Base-by-base conservation (phyloP, 2,113 vertebrate genomes). In the Nettapus auritus region DNA sequence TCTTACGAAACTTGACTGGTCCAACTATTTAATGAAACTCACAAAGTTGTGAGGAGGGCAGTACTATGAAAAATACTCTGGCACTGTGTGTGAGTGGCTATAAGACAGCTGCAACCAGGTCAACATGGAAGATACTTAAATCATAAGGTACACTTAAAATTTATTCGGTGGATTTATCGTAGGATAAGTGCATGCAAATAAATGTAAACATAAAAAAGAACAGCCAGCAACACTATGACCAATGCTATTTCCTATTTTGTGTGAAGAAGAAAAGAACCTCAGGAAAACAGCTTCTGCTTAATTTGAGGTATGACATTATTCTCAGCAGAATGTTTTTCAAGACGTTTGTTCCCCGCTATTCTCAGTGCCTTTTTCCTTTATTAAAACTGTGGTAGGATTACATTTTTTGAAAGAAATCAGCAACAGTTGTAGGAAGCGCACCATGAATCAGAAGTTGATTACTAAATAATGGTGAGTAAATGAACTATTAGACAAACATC, bases 71-170 rank as follows among this genome's bases (percentile, higher is more conserved):
- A 82, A 55, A 40, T 17, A 80, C 12, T 16, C 26, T 42, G 16
- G n/a, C 11, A 48, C 16, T 0, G 0, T 36, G 50, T 70, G 6
- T 2, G 2, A 83, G 20, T 14, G 15, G 17, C 20, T n/a, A 29
- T 31, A 71, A 75, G 13, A 86, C 31, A 66, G 40, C 42, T 73
- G 42, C 34, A 71, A 62, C 22, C 17, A 67, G 55, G n/a, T 44
- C 28, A 44, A 28, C 10, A n/a, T 1, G 12, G 40, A 67, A 64
- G 31, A 50, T 52, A 82, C 50, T 66, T 67, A 34, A 7, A 55
- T 9, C 9, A 62, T 62, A 38, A 1, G 2, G 67, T 12, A n/a
- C 23, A 42, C 60, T 56, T 28, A 68, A 22, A 68, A 48, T 28
- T 28, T 16, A 52, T 23, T 42, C 33, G 38, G 25, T 44, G 25